Conservation (phyloP, 1,140 invertebrate genomes). For the Brachionus paranguensis region DNA sequence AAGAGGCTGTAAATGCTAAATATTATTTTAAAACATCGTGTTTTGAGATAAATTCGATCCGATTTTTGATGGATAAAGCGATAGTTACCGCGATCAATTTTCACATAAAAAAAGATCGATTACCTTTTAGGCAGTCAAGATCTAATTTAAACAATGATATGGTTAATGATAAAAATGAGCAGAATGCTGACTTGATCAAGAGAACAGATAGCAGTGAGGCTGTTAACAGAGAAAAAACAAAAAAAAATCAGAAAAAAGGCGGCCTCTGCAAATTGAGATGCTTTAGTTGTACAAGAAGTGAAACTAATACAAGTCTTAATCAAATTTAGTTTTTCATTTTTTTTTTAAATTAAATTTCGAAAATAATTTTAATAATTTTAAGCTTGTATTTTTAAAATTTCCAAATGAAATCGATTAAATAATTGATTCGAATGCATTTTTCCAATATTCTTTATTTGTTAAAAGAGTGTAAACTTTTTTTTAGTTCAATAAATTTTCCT, state of each 20-base stretch:
- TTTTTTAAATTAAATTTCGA: not conserved
- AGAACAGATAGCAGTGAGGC: not conserved
- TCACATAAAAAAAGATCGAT: constrained; percentile 29
- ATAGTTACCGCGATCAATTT: constrained; percentile 27
- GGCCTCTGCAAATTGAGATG: not conserved
- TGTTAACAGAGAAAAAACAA: not conserved
- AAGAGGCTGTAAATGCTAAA: not conserved
- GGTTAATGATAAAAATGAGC: not conserved
- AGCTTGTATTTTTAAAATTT: not conserved
- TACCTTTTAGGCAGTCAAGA: not conserved
- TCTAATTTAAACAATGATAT: not conserved
- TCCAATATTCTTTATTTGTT: not conserved
- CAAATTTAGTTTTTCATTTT: not conserved
- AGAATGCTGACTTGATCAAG: not conserved
- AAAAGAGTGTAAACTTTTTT: not conserved
- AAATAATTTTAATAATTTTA: constrained; percentile 6
- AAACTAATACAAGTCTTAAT: constrained; percentile 11
- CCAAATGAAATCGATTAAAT: not conserved
- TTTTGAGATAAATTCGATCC: constrained; percentile 26
- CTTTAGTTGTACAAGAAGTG: constrained; percentile 31
- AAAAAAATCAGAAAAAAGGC: not conserved
- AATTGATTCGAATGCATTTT: not conserved
- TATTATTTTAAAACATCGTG: not conserved
- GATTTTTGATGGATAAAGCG: constrained; percentile 34
- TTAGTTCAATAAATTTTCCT: not conserved